Conservation (phyloP, 2,888 invertebrate genomes). For the Cataglyphis rosenhaueri region DNA sequence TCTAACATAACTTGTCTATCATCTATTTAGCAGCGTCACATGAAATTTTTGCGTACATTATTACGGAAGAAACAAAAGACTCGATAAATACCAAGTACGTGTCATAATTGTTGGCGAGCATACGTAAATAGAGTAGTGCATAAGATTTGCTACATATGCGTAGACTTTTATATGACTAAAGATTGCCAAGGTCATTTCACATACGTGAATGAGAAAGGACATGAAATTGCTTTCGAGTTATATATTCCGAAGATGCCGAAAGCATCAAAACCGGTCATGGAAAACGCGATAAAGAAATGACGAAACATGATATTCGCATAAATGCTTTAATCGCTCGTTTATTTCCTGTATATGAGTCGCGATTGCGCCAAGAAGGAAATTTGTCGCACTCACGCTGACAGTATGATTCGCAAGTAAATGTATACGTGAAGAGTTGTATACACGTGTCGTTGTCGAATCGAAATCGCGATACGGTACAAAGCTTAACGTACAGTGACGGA, state of each 20-base stretch:
- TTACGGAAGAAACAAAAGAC: conserved; percentile 20
- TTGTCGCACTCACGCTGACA: conserved; percentile 22
- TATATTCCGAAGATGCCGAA: neutral
- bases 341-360: conserved; percentile 53
- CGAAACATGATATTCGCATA: conserved; percentile 20
- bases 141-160: neutral
- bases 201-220: neutral
- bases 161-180: neutral
- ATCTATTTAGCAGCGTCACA: conserved; percentile 1
- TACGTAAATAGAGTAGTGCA: neutral
- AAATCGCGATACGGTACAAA: conserved; percentile 53
- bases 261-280: neutral
- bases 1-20: neutral
- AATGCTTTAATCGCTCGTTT: conserved; percentile 55
- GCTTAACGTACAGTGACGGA: neutral
- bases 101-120: neutral
- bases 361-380: conserved; percentile 40
- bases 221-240: neutral
- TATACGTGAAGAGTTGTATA: neutral
- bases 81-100: neutral
- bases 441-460: conserved; percentile 50
- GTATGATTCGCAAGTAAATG: conserved; percentile 21
- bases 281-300: neutral
- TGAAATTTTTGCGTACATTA: conserved; percentile 1
- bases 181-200: conserved; percentile 10